A percentile compares a stretch with the other conserved stretches of the same genome.
These are phyloP conservation scores for Eurois occulta DNA, from an alignment of 2,888 invertebrate species.

Conservation along the genomic window DNA sequence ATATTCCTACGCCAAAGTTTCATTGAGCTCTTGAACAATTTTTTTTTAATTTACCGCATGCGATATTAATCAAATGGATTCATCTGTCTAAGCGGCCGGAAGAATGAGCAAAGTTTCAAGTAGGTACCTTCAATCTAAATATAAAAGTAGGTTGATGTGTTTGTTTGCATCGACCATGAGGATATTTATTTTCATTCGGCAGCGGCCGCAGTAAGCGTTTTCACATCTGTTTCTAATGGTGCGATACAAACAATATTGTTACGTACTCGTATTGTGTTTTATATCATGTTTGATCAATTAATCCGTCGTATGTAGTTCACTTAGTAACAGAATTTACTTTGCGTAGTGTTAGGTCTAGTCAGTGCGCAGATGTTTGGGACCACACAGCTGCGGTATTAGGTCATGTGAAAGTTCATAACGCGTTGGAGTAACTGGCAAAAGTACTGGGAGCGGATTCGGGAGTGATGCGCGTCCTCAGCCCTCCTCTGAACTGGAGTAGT, in stretches of 20 bases:
- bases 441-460: slow-evolving; percentile 65
- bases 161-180: slow-evolving; percentile 81
- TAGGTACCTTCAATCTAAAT: slow-evolving; percentile 74
- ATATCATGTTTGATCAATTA: slow-evolving; percentile 63
- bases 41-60: slow-evolving; percentile 45
- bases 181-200: slow-evolving; percentile 85
- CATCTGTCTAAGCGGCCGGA: slow-evolving; percentile 67
- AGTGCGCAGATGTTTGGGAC: slow-evolving; percentile 65
- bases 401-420: slow-evolving; percentile 80
- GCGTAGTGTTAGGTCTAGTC: slow-evolving; percentile 36
- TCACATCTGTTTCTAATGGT: slow-evolving; percentile 73
- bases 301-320: slow-evolving; percentile 47
- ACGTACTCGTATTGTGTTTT: slow-evolving; percentile 62
- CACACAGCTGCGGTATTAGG: slow-evolving; percentile 77
- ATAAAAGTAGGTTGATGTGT: slow-evolving; percentile 82
- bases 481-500: slow-evolving; percentile 88
- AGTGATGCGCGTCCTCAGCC: slow-evolving; percentile 53
- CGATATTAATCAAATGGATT: slow-evolving; percentile 59
- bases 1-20: slow-evolving; percentile 51
- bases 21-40: slow-evolving; percentile 54
- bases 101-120: slow-evolving; percentile 74
- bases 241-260: slow-evolving; percentile 68
- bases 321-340: slow-evolving; percentile 49
- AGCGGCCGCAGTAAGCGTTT: slow-evolving; percentile 73
- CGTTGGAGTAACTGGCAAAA: slow-evolving; percentile 65